These are phyloP conservation scores for Norana najaformis DNA, from an alignment of 2,888 invertebrate species.

Conservation along the genomic window DNA sequence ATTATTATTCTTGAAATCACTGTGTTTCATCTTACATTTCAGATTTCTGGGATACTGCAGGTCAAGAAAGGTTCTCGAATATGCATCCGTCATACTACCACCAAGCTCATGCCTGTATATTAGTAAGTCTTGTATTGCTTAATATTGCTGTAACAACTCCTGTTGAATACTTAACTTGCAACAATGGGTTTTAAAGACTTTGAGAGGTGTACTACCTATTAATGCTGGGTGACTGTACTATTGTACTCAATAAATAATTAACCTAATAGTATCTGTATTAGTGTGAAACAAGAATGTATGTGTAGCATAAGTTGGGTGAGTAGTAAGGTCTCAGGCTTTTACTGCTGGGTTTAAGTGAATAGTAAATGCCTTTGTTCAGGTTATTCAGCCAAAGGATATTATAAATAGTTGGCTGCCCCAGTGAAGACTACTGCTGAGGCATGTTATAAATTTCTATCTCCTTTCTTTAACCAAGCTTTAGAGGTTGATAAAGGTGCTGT, in stretches of 20 bases:
- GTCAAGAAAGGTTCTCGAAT: conserved; percentile 67
- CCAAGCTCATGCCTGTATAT: conserved; percentile 67
- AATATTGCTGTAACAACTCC: not conserved
- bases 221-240: not conserved
- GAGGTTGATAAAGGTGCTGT: no score
- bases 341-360: not conserved
- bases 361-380: not conserved
- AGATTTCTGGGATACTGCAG: conserved; percentile 70
- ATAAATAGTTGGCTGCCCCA: not conserved
- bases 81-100: conserved; percentile 68
- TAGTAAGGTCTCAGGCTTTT: not conserved
- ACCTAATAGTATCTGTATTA: not conserved
- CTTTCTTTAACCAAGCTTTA: no score
- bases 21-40: not conserved
- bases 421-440: not conserved
- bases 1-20: not conserved
- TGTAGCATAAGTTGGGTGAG: not conserved
- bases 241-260: not conserved
- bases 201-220: not conserved
- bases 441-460: no score
- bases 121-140: no score
- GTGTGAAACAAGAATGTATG: not conserved
- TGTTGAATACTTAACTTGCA: no score
- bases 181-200: not conserved
- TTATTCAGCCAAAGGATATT: not conserved